Evolutionary conservation across 2,888 invertebrate genomes (phyloP).

Genomic region (Hirtodrosophila cameraria): DNA sequence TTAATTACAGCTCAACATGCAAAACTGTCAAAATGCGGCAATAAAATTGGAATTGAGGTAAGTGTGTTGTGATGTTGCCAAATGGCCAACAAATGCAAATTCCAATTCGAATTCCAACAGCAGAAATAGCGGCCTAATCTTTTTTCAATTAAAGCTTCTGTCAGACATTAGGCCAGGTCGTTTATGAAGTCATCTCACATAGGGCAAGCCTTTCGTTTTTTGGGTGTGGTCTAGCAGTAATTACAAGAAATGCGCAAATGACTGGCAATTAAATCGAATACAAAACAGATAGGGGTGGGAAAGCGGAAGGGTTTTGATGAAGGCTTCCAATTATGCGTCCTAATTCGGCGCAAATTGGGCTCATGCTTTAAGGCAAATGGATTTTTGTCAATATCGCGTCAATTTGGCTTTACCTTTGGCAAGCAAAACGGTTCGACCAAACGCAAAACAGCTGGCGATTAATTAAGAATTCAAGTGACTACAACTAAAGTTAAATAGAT

Average conservation of each 20-base stretch:
- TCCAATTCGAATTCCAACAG: conserved; percentile 36
- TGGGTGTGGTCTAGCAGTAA: conserved; percentile 40
- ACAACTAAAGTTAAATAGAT: conserved; percentile 74
- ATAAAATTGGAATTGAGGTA: conserved; percentile 51
- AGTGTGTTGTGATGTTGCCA: conserved; percentile 14
- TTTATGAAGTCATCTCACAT: conserved; percentile 60
- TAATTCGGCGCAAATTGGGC: conserved; percentile 13
- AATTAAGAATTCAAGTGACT: conserved; percentile 76
- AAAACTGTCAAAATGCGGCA: conserved; percentile 58
- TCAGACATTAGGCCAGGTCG: background rate
- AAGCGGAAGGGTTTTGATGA: too few species aligned
- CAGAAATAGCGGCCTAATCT: conserved; percentile 30
- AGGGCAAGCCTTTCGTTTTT: conserved; percentile 40
- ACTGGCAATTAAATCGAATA: conserved; percentile 48
- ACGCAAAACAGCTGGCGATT: conserved; percentile 55
- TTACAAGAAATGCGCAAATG: conserved; percentile 52
- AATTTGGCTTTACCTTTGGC: conserved; percentile 41
- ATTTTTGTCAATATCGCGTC: conserved; percentile 27
- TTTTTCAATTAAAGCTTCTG: conserved; percentile 59
- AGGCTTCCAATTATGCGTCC: conserved; percentile 6
- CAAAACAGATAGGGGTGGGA: conserved; percentile 5
- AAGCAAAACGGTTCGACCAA: conserved; percentile 14
- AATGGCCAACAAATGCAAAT: too few species aligned
- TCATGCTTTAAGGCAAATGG: conserved; percentile 9
- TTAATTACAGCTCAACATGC: conserved; percentile 72